Evolutionary conservation across 2,113 vertebrate species (phyloP).

Genomic region (Tautogolabrus adspersus): DNA sequence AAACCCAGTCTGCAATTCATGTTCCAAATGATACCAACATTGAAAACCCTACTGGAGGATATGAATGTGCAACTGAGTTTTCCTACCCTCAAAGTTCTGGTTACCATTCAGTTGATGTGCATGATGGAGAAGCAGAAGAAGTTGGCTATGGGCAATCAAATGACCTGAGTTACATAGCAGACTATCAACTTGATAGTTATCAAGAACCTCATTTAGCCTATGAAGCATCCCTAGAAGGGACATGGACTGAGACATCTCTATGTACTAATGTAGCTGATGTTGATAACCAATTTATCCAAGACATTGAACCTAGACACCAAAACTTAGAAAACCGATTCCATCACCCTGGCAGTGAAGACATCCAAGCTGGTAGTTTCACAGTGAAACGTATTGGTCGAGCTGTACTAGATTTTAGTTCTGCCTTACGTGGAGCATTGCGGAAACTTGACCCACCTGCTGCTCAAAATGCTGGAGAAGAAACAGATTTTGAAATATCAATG

Average conservation of each 20-base stretch:
- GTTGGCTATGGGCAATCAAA: conserved; percentile 47
- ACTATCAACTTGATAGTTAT: conserved; percentile 48
- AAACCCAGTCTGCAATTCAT: conserved; percentile 43
- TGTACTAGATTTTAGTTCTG: conserved; percentile 89
- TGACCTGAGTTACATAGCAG: conserved; percentile 39
- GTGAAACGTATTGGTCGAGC: conserved; percentile 90
- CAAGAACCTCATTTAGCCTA: conserved; percentile 43
- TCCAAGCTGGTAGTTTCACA: conserved; percentile 85
- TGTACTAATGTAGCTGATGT: conserved; percentile 12
- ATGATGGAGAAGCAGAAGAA: conserved; percentile 40
- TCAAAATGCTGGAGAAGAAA: conserved; percentile 63
- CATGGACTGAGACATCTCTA: conserved; percentile 47
- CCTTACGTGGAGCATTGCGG: conserved; percentile 89
- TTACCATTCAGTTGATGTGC: conserved; percentile 65
- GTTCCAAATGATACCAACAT: conserved; percentile 10
- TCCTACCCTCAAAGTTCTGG: conserved; percentile 68
- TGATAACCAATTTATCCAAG: conserved; percentile 9
- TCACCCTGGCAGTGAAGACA: conserved; percentile 68
- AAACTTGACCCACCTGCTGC: conserved; percentile 85
- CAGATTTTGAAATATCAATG: conserved; percentile 54
- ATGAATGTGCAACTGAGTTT: conserved; percentile 49
- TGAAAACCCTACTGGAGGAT: conserved; percentile 34
- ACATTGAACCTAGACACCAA: conserved; percentile 25
- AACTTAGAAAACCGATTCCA: conserved; percentile 27
- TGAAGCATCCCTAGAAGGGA: conserved; percentile 42